Evolutionary conservation across 2,888 invertebrate species (phyloP).

Genomic region (Folsomia manolachei): DNA sequence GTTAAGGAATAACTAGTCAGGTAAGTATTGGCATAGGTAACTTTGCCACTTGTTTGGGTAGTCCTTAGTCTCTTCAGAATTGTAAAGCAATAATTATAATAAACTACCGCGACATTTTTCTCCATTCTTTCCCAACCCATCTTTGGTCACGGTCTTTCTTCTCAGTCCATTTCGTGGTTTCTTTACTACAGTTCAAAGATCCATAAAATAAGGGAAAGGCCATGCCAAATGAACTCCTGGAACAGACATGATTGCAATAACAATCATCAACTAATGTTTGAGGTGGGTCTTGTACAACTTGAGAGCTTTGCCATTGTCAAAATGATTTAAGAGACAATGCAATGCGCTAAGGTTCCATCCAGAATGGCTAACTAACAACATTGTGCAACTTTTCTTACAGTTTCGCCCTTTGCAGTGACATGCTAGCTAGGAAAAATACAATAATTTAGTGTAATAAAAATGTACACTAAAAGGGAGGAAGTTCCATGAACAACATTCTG

Average conservation of each 20-base stretch:
- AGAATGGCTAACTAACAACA: background rate
- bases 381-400: background rate
- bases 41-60: background rate
- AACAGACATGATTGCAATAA: background rate
- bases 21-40: no score
- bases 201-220: background rate
- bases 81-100: slow-evolving; percentile 11
- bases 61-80: no score
- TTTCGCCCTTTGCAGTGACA: background rate
- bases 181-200: background rate
- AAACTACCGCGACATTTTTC: slow-evolving; percentile 19
- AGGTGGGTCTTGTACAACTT: slow-evolving; percentile 24
- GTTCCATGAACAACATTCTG: background rate
- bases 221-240: background rate
- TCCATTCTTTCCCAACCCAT: slow-evolving; percentile 13
- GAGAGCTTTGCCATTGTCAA: background rate
- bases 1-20: no score
- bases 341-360: no score
- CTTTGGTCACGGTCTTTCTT: slow-evolving; percentile 16
- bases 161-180: slow-evolving; percentile 21
- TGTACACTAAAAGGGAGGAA: slow-evolving; percentile 8
- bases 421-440: background rate
- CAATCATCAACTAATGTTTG: slow-evolving; percentile 15
- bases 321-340: slow-evolving; percentile 11
- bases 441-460: slow-evolving; percentile 7